Evolutionary conservation across 2,113 vertebrate species (phyloP).

Genomic region (Chaetorhynchus papuensis): DNA sequence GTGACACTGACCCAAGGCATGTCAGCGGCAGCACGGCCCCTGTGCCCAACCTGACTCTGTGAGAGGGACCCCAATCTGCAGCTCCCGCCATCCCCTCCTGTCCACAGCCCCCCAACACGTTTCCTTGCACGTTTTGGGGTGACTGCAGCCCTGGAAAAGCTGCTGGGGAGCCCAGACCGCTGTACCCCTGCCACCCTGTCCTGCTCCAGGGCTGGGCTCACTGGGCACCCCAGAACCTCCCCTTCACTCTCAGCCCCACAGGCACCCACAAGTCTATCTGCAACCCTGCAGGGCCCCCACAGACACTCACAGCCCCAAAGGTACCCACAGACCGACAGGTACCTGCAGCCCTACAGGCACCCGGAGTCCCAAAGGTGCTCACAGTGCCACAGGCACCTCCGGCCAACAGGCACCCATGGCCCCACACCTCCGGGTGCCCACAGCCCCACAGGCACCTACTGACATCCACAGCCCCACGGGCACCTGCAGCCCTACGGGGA

Average conservation of each 20-base stretch:
- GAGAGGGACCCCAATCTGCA: fast-evolving
- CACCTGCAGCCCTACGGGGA: background rate
- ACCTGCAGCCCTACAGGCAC: background rate
- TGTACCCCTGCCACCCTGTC: background rate
- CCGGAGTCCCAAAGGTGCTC: background rate
- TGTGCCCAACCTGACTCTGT: fast-evolving
- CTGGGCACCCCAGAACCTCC: background rate
- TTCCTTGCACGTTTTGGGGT: background rate
- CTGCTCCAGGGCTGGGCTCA: background rate
- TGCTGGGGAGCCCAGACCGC: fast-evolving
- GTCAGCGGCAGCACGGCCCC: background rate
- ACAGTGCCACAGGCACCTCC: background rate
- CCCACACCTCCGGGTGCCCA: too few species aligned
- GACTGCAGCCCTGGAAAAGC: background rate
- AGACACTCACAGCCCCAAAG: background rate
- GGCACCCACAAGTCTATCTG: background rate
- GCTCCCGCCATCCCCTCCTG: background rate
- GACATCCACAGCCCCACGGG: background rate
- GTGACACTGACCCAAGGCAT: background rate
- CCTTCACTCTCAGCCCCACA: background rate
- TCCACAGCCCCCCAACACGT: fast-evolving
- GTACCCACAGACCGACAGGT: background rate
- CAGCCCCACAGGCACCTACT: background rate
- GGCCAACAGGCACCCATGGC: background rate
- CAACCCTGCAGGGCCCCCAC: background rate